Evolutionary conservation across 1,140 invertebrate genomes (phyloP), one percentile per base, ranked within the genome.

Genomic region (Andricus grossulariae): DNA sequence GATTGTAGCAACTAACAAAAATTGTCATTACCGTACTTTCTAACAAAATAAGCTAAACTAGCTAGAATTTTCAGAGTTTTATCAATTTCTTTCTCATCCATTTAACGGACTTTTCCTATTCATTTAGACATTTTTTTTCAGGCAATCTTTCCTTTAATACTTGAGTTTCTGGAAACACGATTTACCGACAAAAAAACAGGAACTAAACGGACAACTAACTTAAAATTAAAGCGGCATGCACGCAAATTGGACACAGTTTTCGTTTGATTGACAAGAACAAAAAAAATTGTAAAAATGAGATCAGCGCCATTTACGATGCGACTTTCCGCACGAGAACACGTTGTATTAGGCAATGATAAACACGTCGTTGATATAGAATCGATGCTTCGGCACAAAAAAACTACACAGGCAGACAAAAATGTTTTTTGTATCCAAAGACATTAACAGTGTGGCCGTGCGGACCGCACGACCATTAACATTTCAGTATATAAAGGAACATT

Each of bases 251-350:
- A 57, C 55, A 13, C 19, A 11, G 18, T 57, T 57, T 57, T n/a
- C 19, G 52, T 60, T 66, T 16, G n/a, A 66, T 16, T 39, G 5
- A 66, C n/a, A n/a, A n/a, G n/a, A n/a, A n/a, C n/a, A n/a, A 39
- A 39, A 66, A n/a, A 39, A 66, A 66, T n/a, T n/a, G 7, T 45
- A 45, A 66, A 66, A 66, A 39, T 66, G 60, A 66, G 60, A 66
- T 66, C 60, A 66, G 25, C 25, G 60, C n/a, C 39, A 66, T 32
- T 55, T 55, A 55, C 19, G 60, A 16, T 66, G 25, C 25, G 32
- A 66, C n/a, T 8, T 66, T n/a, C 32, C 16, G 25, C 21, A 66
- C 55, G 19, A 13, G 21, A 57, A 57, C 19, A 66, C 60, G 60
- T 60, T 45, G 39, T 45, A 39, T n/a, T 21, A 66, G 25, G 52